Evolutionary conservation across 1,140 invertebrate species (phyloP).

Genomic region (Scaptomyza pallida): DNA sequence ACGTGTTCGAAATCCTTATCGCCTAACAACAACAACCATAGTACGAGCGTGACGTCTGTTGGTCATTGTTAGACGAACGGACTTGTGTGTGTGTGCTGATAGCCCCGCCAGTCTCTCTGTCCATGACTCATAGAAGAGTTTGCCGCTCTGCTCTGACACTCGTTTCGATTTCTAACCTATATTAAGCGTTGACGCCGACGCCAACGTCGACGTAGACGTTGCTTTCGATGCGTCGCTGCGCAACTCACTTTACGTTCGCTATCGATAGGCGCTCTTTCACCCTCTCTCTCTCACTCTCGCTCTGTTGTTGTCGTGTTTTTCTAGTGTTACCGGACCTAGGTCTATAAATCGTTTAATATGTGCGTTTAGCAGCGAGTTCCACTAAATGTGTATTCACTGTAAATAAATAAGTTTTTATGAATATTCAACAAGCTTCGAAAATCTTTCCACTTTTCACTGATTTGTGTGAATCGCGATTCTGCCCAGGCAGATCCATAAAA

Average conservation of each 20-base stretch:
- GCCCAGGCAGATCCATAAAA: slow-evolving; percentile 32
- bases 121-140: slow-evolving; percentile 57
- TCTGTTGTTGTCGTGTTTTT: slow-evolving; percentile 23
- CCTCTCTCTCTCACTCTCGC: slow-evolving; percentile 28
- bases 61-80: slow-evolving; percentile 18
- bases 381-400: not conserved
- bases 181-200: slow-evolving; percentile 38
- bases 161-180: slow-evolving; percentile 56
- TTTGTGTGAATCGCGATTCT: slow-evolving; percentile 27
- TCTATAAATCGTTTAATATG: slow-evolving; percentile 57
- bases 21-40: slow-evolving; percentile 3
- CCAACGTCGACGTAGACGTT: slow-evolving; percentile 3
- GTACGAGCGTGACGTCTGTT: slow-evolving; percentile 46
- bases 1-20: slow-evolving; percentile 73
- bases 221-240: slow-evolving; percentile 12
- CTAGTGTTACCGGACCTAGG: slow-evolving; percentile 65
- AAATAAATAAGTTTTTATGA: not conserved
- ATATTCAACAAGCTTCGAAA: slow-evolving; percentile 5
- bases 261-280: not conserved
- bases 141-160: slow-evolving; percentile 15
- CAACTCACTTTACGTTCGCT: slow-evolving; percentile 27
- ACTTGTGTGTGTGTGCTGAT: not conserved
- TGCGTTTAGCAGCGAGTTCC: not conserved
- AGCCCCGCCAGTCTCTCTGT: slow-evolving; percentile 10
- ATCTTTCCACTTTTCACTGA: slow-evolving; percentile 30